Conservation (phyloP, 2,797 vertebrate species). For the Oophaga sylvatica region DNA sequence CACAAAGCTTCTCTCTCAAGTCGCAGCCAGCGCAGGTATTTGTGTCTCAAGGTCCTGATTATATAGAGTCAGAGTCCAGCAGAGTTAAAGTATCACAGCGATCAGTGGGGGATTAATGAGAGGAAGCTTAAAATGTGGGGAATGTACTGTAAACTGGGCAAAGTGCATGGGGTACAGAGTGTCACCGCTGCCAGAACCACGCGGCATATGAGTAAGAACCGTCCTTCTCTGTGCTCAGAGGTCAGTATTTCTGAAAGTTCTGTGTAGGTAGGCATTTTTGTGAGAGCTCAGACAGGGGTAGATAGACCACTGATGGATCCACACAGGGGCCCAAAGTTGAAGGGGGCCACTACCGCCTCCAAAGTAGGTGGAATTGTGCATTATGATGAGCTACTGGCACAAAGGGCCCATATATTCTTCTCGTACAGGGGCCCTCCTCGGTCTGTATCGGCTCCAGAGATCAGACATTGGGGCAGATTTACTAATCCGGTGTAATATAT, state of each 20-base stretch:
- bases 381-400: too few species aligned
- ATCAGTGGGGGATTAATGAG: conserved; percentile 56
- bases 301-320: too few species aligned
- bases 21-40: conserved; percentile 25
- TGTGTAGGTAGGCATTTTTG: too few species aligned
- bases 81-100: conserved; percentile 55
- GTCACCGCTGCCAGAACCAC: background rate
- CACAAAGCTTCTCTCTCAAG: background rate
- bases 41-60: conserved; percentile 35
- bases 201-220: background rate
- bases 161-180: conserved; percentile 38
- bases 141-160: conserved; percentile 36
- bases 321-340: too few species aligned
- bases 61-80: conserved; percentile 57
- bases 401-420: too few species aligned
- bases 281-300: too few species aligned
- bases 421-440: too few species aligned
- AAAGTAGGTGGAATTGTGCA: too few species aligned
- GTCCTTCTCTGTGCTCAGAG: background rate
- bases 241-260: background rate
- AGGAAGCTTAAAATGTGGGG: conserved; percentile 53
- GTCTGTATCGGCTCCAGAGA: too few species aligned
- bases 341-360: too few species aligned
- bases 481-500: too few species aligned
- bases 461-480: too few species aligned